Conservation (phyloP, 1,140 invertebrate species). For the Calephelis virginiensis region DNA sequence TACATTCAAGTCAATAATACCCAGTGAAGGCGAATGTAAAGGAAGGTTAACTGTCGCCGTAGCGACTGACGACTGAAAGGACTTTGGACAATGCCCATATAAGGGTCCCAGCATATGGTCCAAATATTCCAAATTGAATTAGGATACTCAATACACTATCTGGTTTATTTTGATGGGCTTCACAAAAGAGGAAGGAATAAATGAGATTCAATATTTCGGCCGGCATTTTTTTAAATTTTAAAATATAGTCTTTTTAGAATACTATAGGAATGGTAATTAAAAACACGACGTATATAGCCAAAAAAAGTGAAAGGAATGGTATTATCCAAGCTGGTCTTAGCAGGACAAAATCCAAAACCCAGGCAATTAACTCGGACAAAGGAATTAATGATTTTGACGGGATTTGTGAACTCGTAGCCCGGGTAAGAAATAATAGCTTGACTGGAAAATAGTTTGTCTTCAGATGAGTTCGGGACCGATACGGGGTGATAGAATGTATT, state of each 20-base stretch:
- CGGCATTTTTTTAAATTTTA: background rate
- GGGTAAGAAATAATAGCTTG: too few relatives aligned
- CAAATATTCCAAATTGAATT: conserved; percentile 68
- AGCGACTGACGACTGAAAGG: conserved; percentile 44
- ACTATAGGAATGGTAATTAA: too few relatives aligned
- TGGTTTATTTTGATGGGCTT: conserved; percentile 43
- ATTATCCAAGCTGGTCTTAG: too few relatives aligned
- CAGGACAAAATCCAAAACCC: too few relatives aligned
- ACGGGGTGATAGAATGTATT: too few relatives aligned
- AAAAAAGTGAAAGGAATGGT: too few relatives aligned
- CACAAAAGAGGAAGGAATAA: background rate
- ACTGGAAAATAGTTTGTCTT: too few relatives aligned
- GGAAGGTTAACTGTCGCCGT: conserved; percentile 50
- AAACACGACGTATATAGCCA: too few relatives aligned
- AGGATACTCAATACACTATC: conserved; percentile 43
- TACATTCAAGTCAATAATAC: conserved; percentile 54
- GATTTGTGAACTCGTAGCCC: too few relatives aligned
- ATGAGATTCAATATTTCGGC: background rate
- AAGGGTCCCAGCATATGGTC: conserved; percentile 50
- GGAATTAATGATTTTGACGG: too few relatives aligned
- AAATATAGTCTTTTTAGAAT: background rate
- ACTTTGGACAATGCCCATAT: conserved; percentile 53
- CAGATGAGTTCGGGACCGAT: too few relatives aligned
- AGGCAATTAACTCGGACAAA: too few relatives aligned
- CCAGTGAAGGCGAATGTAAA: conserved; percentile 48